Evolutionary conservation across 2,113 vertebrate genomes (phyloP).

Genomic region (Neogale vison): DNA sequence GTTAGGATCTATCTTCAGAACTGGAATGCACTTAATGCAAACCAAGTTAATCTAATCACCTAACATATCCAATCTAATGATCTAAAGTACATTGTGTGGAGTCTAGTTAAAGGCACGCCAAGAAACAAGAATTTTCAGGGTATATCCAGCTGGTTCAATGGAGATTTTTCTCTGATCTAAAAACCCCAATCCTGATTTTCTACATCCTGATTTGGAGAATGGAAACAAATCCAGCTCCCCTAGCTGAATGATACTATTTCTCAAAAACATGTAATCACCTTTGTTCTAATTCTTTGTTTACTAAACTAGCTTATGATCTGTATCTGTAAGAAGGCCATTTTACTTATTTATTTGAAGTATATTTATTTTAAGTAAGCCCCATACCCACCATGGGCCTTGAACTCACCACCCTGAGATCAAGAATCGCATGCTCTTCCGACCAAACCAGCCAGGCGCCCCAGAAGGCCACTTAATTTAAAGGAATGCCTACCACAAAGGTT

Average conservation of each 20-base stretch:
- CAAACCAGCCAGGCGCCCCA: too few species aligned
- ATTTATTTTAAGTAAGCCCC: too few species aligned
- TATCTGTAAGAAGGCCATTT: neutral
- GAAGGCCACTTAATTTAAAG: neutral
- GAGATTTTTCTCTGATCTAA: neutral
- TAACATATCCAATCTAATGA: neutral
- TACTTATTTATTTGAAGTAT: too few species aligned
- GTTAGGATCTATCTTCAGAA: neutral
- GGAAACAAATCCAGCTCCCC: neutral
- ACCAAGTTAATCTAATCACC: neutral
- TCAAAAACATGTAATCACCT: neutral
- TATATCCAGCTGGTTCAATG: neutral
- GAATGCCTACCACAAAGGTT: neutral
- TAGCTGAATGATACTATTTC: slow-evolving; percentile 9
- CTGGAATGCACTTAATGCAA: neutral
- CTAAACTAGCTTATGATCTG: neutral
- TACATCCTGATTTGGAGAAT: slow-evolving; percentile 11
- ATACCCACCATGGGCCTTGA: too few species aligned
- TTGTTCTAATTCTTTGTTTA: neutral
- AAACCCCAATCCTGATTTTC: neutral
- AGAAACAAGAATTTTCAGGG: neutral
- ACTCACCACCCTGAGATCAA: too few species aligned
- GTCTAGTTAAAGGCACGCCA: neutral
- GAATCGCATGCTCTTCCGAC: too few species aligned
- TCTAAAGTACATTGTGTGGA: neutral